phyloP scores from a whole-genome alignment of 2,113 vertebrate genomes.

The Sylvicapra grimmia region DNA sequence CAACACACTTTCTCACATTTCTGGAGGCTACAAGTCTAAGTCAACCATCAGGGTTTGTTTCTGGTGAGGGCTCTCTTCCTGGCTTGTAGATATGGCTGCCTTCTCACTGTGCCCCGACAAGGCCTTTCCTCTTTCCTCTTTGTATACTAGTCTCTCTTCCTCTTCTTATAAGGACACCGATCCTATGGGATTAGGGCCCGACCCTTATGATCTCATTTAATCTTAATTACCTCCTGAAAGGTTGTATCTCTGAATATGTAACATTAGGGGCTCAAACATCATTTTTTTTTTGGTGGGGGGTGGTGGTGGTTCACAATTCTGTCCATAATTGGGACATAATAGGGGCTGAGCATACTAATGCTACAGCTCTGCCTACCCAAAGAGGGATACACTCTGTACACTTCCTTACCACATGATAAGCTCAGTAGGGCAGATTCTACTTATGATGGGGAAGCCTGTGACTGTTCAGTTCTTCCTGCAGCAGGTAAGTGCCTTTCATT shows the following conservation, averaged over 20 bases:
- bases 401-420: neutral
- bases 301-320: neutral
- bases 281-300: fast-evolving
- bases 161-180: neutral
- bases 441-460: neutral
- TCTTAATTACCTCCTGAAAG: neutral
- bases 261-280: neutral
- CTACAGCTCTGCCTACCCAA: neutral
- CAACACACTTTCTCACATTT: neutral
- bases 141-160: neutral
- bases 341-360: too few relatives aligned
- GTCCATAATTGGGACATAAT: neutral
- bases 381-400: neutral
- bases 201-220: neutral
- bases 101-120: neutral
- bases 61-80: neutral
- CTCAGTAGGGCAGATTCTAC: neutral
- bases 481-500: neutral
- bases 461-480: neutral
- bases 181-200: neutral
- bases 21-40: neutral
- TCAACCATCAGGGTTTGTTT: neutral
- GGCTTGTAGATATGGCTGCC: neutral
- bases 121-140: neutral
- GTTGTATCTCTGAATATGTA: neutral